These are phyloP conservation scores for Hyperopisus bebe DNA, from an alignment of 2,113 vertebrate genomes.

Conservation along the genomic window DNA sequence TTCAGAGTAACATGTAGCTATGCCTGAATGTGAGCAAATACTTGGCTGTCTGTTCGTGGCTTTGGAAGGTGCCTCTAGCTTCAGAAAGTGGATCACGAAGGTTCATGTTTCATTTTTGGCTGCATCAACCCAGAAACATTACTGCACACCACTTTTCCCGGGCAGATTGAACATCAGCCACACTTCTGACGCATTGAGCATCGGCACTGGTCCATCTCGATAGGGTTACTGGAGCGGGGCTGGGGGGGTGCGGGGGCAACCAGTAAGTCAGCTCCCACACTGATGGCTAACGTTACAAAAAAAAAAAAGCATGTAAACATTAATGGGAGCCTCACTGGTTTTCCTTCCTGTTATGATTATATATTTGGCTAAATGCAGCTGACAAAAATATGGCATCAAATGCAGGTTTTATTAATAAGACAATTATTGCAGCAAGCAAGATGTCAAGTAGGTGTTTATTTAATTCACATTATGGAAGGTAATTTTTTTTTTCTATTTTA, in stretches of 20 bases:
- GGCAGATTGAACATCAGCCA: constrained; percentile 23
- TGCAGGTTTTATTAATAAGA: background rate
- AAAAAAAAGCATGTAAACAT: background rate
- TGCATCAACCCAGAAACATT: constrained; percentile 1
- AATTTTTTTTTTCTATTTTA: constrained; percentile 49
- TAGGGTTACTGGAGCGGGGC: constrained; percentile 35
- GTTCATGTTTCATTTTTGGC: background rate
- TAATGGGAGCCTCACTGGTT: background rate
- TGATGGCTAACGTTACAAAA: constrained; percentile 32
- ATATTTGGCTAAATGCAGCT: background rate
- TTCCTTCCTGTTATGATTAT: background rate
- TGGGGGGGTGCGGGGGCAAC: background rate
- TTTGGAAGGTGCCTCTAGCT: constrained; percentile 61
- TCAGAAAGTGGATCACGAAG: constrained; percentile 19
- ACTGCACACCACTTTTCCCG: background rate
- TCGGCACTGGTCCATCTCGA: background rate
- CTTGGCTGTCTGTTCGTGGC: constrained; percentile 26
- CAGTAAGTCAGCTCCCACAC: constrained; percentile 25
- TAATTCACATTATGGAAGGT: background rate
- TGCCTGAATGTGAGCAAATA: background rate
- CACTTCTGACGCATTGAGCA: constrained; percentile 26
- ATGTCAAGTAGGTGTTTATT: background rate
- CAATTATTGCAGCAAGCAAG: background rate
- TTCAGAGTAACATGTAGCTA: background rate
- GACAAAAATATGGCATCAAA: background rate